Conservation (phyloP, 2,888 invertebrate genomes). For the Timema cristinae region DNA sequence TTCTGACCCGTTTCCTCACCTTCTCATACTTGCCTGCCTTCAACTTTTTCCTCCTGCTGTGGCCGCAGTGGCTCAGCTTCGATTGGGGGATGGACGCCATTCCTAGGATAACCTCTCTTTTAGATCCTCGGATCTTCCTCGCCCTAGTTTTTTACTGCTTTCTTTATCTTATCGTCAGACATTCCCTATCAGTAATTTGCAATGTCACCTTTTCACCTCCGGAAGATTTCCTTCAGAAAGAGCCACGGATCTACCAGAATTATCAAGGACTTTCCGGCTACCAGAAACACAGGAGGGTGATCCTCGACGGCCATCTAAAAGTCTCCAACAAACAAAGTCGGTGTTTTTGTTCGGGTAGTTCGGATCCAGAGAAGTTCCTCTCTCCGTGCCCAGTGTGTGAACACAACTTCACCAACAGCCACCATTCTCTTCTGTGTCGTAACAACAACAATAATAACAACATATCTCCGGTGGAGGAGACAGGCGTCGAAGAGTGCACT, state of each 20-base stretch:
- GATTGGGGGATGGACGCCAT: conserved; percentile 99
- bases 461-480: conserved; percentile 43
- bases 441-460: conserved; percentile 69
- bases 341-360: neutral
- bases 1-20: conserved; percentile 79
- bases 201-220: conserved; percentile 45
- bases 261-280: conserved; percentile 9
- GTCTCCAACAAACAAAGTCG: neutral
- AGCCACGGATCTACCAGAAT: conserved; percentile 29
- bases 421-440: conserved; percentile 66
- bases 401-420: conserved; percentile 60
- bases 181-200: conserved; percentile 35
- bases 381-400: conserved; percentile 63
- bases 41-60: conserved; percentile 82
- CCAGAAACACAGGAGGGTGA: conserved; percentile 29
- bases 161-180: conserved; percentile 26
- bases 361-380: neutral
- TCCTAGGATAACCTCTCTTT: conserved; percentile 72
- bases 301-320: conserved; percentile 18
- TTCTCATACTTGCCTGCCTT: conserved; percentile 89
- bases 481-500: conserved; percentile 25
- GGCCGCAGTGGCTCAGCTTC: conserved; percentile 85
- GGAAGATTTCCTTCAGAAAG: too few species aligned
- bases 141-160: conserved; percentile 70
- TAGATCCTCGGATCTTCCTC: conserved; percentile 75